Conservation (phyloP, 2,888 invertebrate genomes). For the Melinopterus prodromus region DNA sequence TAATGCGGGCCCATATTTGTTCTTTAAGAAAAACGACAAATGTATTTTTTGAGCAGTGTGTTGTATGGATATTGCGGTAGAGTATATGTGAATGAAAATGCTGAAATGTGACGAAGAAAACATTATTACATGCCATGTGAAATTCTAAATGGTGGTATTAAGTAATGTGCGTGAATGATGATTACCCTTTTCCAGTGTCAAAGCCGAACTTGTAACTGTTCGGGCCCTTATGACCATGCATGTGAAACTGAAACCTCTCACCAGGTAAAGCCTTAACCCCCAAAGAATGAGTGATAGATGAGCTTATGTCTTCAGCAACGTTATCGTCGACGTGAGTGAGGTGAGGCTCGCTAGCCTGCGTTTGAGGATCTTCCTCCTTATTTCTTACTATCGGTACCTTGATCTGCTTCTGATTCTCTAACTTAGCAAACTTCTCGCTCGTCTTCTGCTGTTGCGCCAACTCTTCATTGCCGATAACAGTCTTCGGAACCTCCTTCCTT, state of each 20-base stretch:
- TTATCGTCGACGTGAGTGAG: constrained; percentile 37
- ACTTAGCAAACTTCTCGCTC: constrained; percentile 61
- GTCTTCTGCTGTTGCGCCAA: constrained; percentile 53
- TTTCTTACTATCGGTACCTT: constrained; percentile 47
- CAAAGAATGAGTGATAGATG: constrained; percentile 50
- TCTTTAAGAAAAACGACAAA: too few relatives aligned
- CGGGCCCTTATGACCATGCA: constrained; percentile 84
- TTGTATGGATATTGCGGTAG: too few relatives aligned
- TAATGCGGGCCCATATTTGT: too few relatives aligned
- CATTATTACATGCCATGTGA: neutral
- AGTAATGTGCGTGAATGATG: constrained; percentile 46
- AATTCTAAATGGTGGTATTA: too few relatives aligned
- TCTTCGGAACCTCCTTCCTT: constrained; percentile 60
- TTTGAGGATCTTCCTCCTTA: constrained; percentile 27
- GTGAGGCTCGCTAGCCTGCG: constrained; percentile 30
- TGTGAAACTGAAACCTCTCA: constrained; percentile 76
- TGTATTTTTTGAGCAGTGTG: too few relatives aligned
- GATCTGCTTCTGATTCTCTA: constrained; percentile 63
- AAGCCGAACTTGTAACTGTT: constrained; percentile 85
- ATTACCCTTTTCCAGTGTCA: constrained; percentile 85
- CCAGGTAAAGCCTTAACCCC: constrained; percentile 47
- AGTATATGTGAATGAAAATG: neutral
- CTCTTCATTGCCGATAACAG: constrained; percentile 58
- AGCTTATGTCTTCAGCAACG: constrained; percentile 45
- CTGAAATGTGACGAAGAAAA: constrained; percentile 9